Base-by-base conservation (phyloP, 2,113 vertebrate genomes). In the Pogona vitticeps region DNA sequence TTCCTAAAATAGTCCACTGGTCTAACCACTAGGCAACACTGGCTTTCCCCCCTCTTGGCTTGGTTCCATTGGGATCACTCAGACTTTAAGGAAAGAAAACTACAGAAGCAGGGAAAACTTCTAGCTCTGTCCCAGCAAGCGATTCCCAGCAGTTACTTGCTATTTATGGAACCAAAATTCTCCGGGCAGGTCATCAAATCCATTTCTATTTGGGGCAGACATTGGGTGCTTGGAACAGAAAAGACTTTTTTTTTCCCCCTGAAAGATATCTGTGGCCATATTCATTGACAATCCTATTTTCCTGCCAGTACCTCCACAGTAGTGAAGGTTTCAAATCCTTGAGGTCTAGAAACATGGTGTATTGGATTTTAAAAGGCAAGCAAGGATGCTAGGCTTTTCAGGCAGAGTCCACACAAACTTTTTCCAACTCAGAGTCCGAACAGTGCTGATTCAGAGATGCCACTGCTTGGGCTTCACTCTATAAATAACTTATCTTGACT, bases 401-500 rank as follows among this genome's bases (percentile, higher is more conserved):
- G 61, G 58, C n/a, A 40, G 3, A 40, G 18, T 75, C 26, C 72
- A 28, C 2, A 52, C 46, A 5, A 13, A 46, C 28, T 42, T 23
- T 61, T 28, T 40, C 33, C 26, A 58, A 10, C 46, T 21, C n/a
- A 40, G 71, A 3, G 21, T 10, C 52, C 8, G 28, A n/a, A 15
- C 13, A 18, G 28, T 3, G 1, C 14, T 68, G 61, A 18, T 52
- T 21, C 17, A 23, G 61, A 21, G 61, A 63, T 63, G 46, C 46
- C 10, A 10, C 46, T 10, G 46, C 46, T 52, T 52, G 5, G 40
- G 18, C 42, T 42, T 78, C 5, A 76, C 85, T 85, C 90, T 86
- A 90, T 80, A 88, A 93, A 91, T 90, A 89, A 61, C 80, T 12
- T 2, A 58, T 23, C 59, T 82, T 73, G 83, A 82, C 78, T 46